phyloP scores from a whole-genome alignment of 2,113 vertebrate species.

The Aegithalos caudatus region DNA sequence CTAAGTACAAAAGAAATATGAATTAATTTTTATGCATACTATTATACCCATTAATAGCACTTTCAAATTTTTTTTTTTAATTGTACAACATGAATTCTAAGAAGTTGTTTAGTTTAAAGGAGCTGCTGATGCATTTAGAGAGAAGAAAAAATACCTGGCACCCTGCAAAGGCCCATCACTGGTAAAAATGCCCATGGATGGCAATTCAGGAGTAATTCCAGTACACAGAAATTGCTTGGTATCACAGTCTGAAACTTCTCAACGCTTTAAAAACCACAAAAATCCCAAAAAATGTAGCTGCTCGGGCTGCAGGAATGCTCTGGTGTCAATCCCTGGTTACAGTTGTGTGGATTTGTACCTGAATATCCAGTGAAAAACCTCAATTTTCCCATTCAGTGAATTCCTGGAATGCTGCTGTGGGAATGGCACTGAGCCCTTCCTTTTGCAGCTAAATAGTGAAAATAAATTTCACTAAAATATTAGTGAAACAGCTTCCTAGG shows the following conservation, averaged over 20 bases:
- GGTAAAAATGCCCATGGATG: background rate
- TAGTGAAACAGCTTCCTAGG: background rate
- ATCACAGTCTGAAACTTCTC: background rate
- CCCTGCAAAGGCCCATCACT: background rate
- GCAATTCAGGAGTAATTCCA: background rate
- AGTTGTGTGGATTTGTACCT: rapidly evolving
- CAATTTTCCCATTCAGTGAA: rapidly evolving
- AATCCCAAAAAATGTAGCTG: background rate
- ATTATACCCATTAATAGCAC: background rate
- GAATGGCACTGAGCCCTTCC: background rate
- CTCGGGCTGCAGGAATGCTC: background rate
- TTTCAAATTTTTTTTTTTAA: background rate
- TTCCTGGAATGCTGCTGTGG: background rate
- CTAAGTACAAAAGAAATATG: background rate
- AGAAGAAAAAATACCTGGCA: background rate
- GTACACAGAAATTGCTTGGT: background rate
- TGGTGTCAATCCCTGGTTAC: background rate
- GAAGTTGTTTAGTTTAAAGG: background rate
- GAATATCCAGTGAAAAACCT: background rate
- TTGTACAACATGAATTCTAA: background rate
- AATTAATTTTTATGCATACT: background rate
- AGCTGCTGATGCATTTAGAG: background rate
- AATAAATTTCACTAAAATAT: background rate
- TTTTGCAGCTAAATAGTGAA: background rate
- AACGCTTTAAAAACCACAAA: background rate